Evolutionary conservation across 2,888 invertebrate genomes (phyloP).

Genomic region (Amitus sp.): DNA sequence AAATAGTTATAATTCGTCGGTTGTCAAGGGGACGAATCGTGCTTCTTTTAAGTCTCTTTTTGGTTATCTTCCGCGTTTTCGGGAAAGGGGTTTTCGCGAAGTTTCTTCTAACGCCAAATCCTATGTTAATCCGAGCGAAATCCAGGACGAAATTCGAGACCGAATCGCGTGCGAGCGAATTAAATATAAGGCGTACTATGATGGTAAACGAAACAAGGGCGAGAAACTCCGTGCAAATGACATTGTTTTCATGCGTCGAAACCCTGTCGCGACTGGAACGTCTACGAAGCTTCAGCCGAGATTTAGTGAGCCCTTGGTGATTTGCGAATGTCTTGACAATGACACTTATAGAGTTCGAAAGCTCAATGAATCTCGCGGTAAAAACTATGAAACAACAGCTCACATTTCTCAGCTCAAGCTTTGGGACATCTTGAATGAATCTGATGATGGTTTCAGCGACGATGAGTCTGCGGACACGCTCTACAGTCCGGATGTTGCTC

Average conservation of each 20-base stretch:
- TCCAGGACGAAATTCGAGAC: conserved; percentile 3
- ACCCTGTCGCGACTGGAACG: conserved; percentile 7
- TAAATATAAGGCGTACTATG: conserved; percentile 1
- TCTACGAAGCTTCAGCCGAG: conserved; percentile 10
- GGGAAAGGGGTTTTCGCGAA: conserved; percentile 2
- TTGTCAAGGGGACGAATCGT: background rate
- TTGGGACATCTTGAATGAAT: too few relatives aligned
- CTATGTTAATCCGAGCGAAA: background rate
- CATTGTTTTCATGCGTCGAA: conserved; percentile 10
- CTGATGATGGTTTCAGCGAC: too few relatives aligned
- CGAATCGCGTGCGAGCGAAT: background rate
- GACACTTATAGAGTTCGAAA: too few relatives aligned
- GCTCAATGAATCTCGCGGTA: too few relatives aligned
- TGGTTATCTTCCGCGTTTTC: conserved; percentile 10
- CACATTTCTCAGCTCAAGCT: too few relatives aligned
- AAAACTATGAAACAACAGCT: too few relatives aligned
- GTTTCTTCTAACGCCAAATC: background rate
- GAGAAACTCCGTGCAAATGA: background rate
- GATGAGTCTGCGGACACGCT: too few relatives aligned
- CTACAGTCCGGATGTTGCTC: too few relatives aligned
- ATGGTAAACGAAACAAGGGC: background rate
- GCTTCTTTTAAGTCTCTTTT: conserved; percentile 5
- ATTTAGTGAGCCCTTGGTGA: conserved; percentile 3
- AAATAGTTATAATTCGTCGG: background rate
- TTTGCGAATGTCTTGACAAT: too few relatives aligned